Evolutionary conservation across 1,140 invertebrate species (phyloP).

Genomic region (Brachionus plicatilis): DNA sequence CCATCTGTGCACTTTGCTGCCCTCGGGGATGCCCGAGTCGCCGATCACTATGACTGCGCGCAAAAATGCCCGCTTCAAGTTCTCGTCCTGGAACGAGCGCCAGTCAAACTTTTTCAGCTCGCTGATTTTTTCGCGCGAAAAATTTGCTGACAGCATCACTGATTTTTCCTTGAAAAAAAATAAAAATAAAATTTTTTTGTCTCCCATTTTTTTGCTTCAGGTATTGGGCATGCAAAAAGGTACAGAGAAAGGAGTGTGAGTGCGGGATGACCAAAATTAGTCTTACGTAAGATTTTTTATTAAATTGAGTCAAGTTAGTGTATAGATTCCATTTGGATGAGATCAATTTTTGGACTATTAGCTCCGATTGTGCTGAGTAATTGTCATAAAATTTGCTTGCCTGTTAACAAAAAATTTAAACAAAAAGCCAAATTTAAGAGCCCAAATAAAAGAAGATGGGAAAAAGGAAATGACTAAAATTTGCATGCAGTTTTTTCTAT

Average conservation of each 20-base stretch:
- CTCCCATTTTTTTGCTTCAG: neutral
- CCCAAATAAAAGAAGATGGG: neutral
- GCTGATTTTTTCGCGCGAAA: neutral
- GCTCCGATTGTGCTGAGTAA: neutral
- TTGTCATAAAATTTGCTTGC: neutral
- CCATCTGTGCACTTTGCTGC: neutral
- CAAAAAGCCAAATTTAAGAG: neutral
- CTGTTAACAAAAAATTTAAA: neutral
- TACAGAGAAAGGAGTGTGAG: neutral
- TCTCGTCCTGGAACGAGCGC: conserved; percentile 14
- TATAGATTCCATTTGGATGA: conserved; percentile 18
- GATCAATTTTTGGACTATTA: conserved; percentile 18
- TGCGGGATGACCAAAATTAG: neutral
- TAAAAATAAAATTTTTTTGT: neutral
- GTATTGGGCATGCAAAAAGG: neutral
- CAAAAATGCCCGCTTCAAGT: conserved; percentile 13
- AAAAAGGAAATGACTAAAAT: neutral
- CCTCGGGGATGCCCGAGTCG: conserved; percentile 7
- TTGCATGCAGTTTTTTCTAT: neutral
- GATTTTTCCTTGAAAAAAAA: neutral
- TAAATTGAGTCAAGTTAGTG: conserved; percentile 29
- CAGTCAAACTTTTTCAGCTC: conserved; percentile 22
- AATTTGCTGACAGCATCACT: conserved; percentile 14
- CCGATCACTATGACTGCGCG: neutral
- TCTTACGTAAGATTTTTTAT: conserved; percentile 37